Percentiles rank a stretch among this genome's conserved stretches.
Evolutionary conservation across 2,797 vertebrate species (phyloP).

Genomic region (Microctenopoma lineatum): DNA sequence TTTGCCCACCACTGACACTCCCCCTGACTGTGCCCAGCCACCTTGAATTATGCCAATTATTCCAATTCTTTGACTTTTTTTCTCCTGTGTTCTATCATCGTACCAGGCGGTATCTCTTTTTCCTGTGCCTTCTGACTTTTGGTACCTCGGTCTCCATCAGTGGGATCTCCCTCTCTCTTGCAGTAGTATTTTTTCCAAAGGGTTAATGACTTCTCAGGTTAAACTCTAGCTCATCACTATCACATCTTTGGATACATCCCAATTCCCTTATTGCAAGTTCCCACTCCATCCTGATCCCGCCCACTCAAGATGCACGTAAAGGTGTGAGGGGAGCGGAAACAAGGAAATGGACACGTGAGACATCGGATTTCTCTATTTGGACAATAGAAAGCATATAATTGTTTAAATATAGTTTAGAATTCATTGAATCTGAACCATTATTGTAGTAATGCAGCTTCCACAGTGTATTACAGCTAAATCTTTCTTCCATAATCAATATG

Average conservation of each 20-base stretch:
- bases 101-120: slow-evolving; percentile 37
- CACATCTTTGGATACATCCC: not conserved
- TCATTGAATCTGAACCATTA: slow-evolving; percentile 21
- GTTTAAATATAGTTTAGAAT: slow-evolving; percentile 45
- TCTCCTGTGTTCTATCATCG: slow-evolving; percentile 66
- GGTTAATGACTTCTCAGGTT: slow-evolving; percentile 29
- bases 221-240: slow-evolving; percentile 1
- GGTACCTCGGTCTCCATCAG: slow-evolving; percentile 74
- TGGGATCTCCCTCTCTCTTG: slow-evolving; percentile 66
- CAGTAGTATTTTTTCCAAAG: slow-evolving; percentile 13
- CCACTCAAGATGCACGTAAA: too few species aligned
- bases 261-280: too few species aligned
- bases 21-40: slow-evolving; percentile 94
- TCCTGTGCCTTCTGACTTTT: slow-evolving; percentile 64
- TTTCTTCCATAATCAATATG: too few species aligned
- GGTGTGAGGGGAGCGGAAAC: too few species aligned
- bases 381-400: slow-evolving; percentile 48
- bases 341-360: too few species aligned
- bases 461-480: not conserved
- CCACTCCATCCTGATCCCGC: too few species aligned
- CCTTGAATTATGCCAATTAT: slow-evolving; percentile 97
- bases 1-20: slow-evolving; percentile 93
- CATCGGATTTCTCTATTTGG: slow-evolving; percentile 7
- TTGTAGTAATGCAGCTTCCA: not conserved
- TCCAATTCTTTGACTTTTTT: slow-evolving; percentile 92